Evolutionary conservation across 2,113 vertebrate species (phyloP), one percentile per base, ranked within the genome.

Genomic region (Oreocharis arfaki): DNA sequence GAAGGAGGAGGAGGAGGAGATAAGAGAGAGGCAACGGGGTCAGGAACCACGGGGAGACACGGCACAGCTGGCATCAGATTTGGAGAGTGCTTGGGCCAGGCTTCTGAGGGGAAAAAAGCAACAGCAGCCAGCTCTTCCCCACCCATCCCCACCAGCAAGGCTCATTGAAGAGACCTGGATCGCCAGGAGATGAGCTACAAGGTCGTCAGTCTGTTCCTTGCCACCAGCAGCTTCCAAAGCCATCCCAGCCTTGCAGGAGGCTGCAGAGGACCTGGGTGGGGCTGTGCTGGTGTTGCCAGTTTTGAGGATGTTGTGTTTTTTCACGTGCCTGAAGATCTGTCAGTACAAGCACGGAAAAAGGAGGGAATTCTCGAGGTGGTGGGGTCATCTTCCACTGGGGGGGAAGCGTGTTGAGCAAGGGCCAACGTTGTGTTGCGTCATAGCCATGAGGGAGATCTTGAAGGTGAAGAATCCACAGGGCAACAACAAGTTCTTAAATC

Each of bases 171-270:
- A 32, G 60, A 11, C 41, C 60, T 56, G 70, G 46, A 13, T 65
- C 41, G 3, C 3, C 0, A 0, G 41, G 41, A 59, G 22, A 50
- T 3, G 26, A 57, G 35, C 32, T 47, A 1, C 67, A 11, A 16
- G 32, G 18, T 4, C 10, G 27, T 23, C 12, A 9, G 15, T 18
- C 42, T 42, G 22, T 16, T 30, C 50, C 67, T 37, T 32, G 50
- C 42, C 32, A 19, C 32, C 42, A 27, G 68, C 52, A 23, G 68
- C 44, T 39, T 30, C 78, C 55, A 46, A 5, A 60, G 46, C 16
- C n/a, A 19, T 16, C 20, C 61, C 61, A 46, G 53, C 33, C 28
- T 9, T 30, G 60, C 0, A 13, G 59, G 59, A 42, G 37, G 23
- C 33, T 59, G 69, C 52, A 52, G 28, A 12, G 60, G 60, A 10